These are phyloP conservation scores for Tetheella fluctuosa DNA, from an alignment of 2,888 invertebrate genomes.

Conservation along the genomic window DNA sequence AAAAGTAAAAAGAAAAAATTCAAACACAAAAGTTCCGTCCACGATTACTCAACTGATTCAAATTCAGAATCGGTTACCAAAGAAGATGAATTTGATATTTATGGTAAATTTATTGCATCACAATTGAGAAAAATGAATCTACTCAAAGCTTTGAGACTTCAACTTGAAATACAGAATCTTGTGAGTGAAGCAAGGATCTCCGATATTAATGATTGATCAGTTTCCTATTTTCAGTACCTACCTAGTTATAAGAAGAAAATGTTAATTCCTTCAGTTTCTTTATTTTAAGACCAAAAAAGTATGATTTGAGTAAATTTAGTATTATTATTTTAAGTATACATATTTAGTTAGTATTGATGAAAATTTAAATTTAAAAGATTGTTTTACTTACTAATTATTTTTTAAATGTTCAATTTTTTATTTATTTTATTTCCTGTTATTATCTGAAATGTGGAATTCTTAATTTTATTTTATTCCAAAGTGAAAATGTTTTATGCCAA, in stretches of 20 bases:
- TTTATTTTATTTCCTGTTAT: neutral
- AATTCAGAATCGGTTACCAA: slow-evolving; percentile 30
- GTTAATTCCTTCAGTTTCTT: neutral
- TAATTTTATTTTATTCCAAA: neutral
- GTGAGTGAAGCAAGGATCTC: slow-evolving; percentile 62
- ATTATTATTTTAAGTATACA: neutral
- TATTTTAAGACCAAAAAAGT: neutral
- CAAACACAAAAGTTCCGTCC: slow-evolving; percentile 41
- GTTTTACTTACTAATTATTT: neutral
- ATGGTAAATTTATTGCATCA: slow-evolving; percentile 66
- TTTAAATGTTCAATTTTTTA: neutral
- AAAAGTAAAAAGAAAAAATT: slow-evolving; percentile 61
- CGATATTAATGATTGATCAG: slow-evolving; percentile 35
- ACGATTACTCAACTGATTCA: slow-evolving; percentile 40
- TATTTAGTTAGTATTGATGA: neutral
- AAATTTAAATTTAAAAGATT: neutral
- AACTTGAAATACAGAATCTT: slow-evolving; percentile 62
- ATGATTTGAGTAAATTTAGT: neutral
- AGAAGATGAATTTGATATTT: slow-evolving; percentile 71
- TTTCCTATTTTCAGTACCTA: slow-evolving; percentile 4
- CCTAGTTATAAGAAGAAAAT: neutral
- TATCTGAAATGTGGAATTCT: neutral
- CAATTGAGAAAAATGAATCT: slow-evolving; percentile 62
- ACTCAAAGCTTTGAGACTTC: slow-evolving; percentile 57
- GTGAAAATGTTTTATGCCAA: slow-evolving; percentile 12